These are phyloP conservation scores for Schizaphis graminum DNA, from an alignment of 2,888 invertebrate genomes.

Conservation along the genomic window DNA sequence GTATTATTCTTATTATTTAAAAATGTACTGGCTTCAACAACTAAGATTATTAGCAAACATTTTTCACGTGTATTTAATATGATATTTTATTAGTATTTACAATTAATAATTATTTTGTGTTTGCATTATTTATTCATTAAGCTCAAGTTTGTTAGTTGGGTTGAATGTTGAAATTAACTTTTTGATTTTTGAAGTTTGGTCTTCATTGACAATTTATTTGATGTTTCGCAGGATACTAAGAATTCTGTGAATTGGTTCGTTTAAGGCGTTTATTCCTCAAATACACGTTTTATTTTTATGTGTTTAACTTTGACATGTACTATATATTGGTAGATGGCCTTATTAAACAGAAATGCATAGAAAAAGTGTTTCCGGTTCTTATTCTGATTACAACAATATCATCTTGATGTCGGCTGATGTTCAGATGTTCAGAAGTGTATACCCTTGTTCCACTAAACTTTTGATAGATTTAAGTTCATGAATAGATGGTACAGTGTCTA, in stretches of 20 bases:
- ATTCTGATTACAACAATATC: not conserved
- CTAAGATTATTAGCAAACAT: not conserved
- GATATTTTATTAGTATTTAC: not conserved
- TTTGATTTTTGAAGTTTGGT: not conserved
- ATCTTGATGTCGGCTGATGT: not conserved
- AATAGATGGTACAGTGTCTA: not conserved
- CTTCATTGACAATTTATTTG: not conserved
- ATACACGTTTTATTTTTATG: not conserved
- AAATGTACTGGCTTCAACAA: no score
- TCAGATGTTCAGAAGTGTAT: not conserved
- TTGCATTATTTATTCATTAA: not conserved
- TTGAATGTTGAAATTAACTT: not conserved
- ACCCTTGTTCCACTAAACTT: not conserved
- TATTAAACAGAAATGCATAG: not conserved
- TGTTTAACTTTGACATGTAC: not conserved
- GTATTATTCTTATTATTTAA: no score
- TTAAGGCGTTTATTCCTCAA: not conserved
- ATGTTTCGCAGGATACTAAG: not conserved
- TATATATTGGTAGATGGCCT: no score
- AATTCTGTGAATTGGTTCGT: no score
- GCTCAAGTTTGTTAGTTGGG: not conserved
- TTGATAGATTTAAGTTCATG: not conserved
- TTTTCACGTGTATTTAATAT: not conserved
- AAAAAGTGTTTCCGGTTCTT: not conserved
- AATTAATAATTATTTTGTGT: not conserved